phyloP scores from a whole-genome alignment of 2,797 vertebrate species.

The Vipera ursinii region DNA sequence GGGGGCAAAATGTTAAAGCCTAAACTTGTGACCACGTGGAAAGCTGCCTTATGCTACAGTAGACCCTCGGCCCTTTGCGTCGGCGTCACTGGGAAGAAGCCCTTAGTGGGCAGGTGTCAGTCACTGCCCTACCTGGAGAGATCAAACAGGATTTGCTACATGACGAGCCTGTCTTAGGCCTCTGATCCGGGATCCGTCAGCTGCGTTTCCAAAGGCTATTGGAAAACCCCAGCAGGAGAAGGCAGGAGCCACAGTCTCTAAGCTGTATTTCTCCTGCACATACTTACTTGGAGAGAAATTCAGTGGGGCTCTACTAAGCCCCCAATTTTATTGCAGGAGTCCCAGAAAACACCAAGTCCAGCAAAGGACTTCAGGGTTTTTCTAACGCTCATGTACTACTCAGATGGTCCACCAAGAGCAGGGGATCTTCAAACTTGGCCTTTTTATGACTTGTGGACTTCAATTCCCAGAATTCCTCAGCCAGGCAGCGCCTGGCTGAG shows the following conservation, averaged over 20 bases:
- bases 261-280: not conserved
- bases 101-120: not conserved
- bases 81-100: not conserved
- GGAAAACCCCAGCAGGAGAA: not conserved
- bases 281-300: not conserved
- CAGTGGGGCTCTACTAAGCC: not conserved
- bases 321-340: not conserved
- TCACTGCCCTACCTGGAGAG: not conserved
- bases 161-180: too few relatives aligned
- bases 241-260: not conserved
- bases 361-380: not conserved
- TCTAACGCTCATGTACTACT: not conserved
- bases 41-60: not conserved
- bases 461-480: too few relatives aligned
- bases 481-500: too few relatives aligned
- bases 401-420: not conserved
- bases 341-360: not conserved
- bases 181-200: too few relatives aligned
- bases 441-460: too few relatives aligned
- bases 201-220: not conserved
- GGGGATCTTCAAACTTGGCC: too few relatives aligned
- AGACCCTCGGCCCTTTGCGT: not conserved
- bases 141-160: not conserved
- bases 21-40: not conserved
- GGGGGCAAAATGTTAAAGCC: constrained; percentile 15